Evolutionary conservation across 1,140 invertebrate species (phyloP).

Genomic region (Lepidotrigona ventralis): DNA sequence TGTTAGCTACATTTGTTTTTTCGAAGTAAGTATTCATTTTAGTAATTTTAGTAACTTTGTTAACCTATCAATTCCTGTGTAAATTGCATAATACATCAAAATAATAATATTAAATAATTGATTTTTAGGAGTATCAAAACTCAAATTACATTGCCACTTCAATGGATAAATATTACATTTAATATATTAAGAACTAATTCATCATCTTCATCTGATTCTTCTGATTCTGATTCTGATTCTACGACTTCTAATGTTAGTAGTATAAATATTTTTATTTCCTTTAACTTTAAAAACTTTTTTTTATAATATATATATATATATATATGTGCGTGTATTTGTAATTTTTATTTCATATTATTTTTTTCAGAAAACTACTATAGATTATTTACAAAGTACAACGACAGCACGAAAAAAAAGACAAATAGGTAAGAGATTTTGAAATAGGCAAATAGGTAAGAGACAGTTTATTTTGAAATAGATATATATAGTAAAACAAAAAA

Average conservation of each 20-base stretch:
- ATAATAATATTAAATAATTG: constrained; percentile 1
- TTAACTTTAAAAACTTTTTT: background rate
- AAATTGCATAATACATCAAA: background rate
- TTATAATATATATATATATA: background rate
- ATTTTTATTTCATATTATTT: background rate
- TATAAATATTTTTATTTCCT: constrained; percentile 8
- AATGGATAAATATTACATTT: constrained; percentile 43
- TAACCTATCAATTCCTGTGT: constrained; percentile 6
- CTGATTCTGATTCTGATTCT: constrained; percentile 59
- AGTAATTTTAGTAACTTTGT: background rate
- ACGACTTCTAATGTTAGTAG: background rate
- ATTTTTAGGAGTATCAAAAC: constrained; percentile 16
- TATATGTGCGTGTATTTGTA: constrained; percentile 4
- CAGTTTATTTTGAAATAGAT: constrained; percentile 15
- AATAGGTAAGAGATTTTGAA: constrained; percentile 1
- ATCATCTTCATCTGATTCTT: constrained; percentile 61
- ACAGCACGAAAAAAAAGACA: background rate
- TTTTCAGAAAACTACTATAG: background rate
- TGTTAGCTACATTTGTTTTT: constrained; percentile 54
- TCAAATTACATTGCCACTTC: constrained; percentile 35
- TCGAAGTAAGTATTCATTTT: constrained; percentile 56
- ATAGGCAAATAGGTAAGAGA: constrained; percentile 30
- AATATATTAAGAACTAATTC: constrained; percentile 38
- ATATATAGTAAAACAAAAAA: background rate
- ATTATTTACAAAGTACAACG: background rate